Conservation (phyloP, 2,797 vertebrate genomes). For the Argyrosomus regius region DNA sequence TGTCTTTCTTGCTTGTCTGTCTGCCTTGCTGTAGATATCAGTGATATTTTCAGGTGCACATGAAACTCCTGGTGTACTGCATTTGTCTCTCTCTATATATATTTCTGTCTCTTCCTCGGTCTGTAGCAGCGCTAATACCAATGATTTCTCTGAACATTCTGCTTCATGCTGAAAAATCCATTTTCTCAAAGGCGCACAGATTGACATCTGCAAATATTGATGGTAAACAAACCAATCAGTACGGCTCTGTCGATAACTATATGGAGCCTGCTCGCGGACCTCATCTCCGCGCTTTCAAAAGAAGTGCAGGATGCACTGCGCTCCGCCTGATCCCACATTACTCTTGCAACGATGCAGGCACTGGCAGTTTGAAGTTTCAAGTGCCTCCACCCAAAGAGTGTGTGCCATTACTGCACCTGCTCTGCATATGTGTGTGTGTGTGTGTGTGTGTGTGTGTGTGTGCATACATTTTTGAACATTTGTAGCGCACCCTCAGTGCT, state of each 20-base stretch:
- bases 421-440: constrained; percentile 9
- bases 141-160: constrained; percentile 71
- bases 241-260: constrained; percentile 60
- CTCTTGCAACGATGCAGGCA: constrained; percentile 63
- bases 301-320: constrained; percentile 42
- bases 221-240: constrained; percentile 81
- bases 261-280: constrained; percentile 56
- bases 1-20: background rate
- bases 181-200: constrained; percentile 77
- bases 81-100: constrained; percentile 8
- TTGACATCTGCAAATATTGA: constrained; percentile 82
- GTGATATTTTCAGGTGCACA: constrained; percentile 34
- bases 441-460: constrained; percentile 3
- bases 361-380: constrained; percentile 63
- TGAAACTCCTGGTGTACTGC: constrained; percentile 12
- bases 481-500: constrained; percentile 59
- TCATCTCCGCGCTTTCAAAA: constrained; percentile 68
- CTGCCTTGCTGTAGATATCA: constrained; percentile 18
- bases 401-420: constrained; percentile 45
- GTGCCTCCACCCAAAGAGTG: constrained; percentile 44
- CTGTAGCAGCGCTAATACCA: constrained; percentile 55
- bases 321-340: constrained; percentile 70
- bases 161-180: constrained; percentile 79
- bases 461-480: constrained; percentile 53
- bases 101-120: constrained; percentile 17